Base-by-base conservation (phyloP, 2,888 invertebrate genomes). In the Orthonychiurus folsomi region DNA sequence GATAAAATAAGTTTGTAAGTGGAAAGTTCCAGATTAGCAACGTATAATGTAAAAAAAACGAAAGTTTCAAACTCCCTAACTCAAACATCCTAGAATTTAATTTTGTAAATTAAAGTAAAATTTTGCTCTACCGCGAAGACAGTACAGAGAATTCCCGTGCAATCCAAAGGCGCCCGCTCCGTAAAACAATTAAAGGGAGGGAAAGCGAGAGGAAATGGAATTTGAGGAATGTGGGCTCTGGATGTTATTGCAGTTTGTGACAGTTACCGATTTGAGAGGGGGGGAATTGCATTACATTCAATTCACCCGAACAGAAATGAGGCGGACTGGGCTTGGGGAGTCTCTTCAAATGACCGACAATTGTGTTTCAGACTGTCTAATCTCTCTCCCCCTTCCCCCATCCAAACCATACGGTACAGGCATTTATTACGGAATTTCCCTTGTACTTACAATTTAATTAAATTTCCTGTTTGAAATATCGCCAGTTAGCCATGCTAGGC, bases 381-480 rank as follows among this genome's bases (percentile, higher is more conserved):
- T 37, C 37, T 37, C 37, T 37, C 37, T 5, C 15, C 37, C 37
- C 37, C 37, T 37, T 37, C 37, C 15, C 15, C 37, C 37, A 37
- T 37, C 15, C 15, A 9, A 9, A 15, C 37, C 37, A 37, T 5
- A 37, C 37, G 37, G 37, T 37, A 37, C 37, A 37, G 37, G 37
- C 37, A 37, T 37, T 37, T 37, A n/a, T 37, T 9, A 37, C 9
- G 37, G 37, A 37, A 37, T 9, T 37, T 37, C 15, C 37, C 37
- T 37, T 37, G 37, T 37, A 15, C 37, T 15, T 37, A n/a, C 20
- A 52, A 23, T 62, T 62, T 62, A 62, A 62, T 62, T 62, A 62
- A 62, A 62, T 62, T 62, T 58, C 50, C 52, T 26, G 50, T 24
- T 21, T 57, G 53, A 62, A 62, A 60, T 60, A 60, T 53, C 20